A percentile compares a stretch with the other conserved stretches of the same genome.
These are phyloP conservation scores for Calliopum simillimum DNA, from an alignment of 2,888 invertebrate species.

Conservation along the genomic window DNA sequence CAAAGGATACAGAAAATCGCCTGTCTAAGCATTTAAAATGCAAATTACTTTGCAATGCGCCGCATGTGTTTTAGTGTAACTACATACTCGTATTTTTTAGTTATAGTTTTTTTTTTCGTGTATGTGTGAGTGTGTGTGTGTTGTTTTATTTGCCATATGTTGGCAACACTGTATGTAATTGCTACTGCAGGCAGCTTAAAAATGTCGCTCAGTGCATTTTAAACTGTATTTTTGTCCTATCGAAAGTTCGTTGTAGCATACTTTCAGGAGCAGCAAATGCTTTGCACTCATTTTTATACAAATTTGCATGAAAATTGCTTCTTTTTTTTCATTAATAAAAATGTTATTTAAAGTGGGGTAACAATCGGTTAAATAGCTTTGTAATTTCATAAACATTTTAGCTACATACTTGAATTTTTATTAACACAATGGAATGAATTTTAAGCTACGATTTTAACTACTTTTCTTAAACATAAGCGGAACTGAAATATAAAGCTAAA, in stretches of 20 bases:
- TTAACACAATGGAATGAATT: too few relatives aligned
- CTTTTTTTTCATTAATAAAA: too few relatives aligned
- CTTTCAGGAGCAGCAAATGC: neutral
- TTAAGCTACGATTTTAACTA: too few relatives aligned
- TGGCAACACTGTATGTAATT: neutral
- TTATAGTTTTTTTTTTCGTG: neutral
- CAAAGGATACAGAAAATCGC: neutral
- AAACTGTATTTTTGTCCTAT: neutral
- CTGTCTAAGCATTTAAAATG: constrained; percentile 31
- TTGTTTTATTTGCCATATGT: neutral
- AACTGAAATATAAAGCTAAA: too few relatives aligned
- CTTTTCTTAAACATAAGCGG: too few relatives aligned
- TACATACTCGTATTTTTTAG: constrained; percentile 17
- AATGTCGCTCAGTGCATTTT: neutral
- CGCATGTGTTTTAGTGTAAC: constrained; percentile 7
- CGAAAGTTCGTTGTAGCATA: neutral
- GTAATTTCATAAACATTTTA: too few relatives aligned
- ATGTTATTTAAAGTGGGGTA: too few relatives aligned
- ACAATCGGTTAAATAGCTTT: too few relatives aligned
- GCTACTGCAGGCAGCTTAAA: constrained; percentile 6
- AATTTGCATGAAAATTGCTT: too few relatives aligned
- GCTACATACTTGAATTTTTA: too few relatives aligned
- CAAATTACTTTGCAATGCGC: constrained; percentile 28
- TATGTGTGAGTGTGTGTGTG: neutral
- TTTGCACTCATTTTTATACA: too few relatives aligned